Evolutionary conservation across 2,888 invertebrate genomes (phyloP).

Genomic region (Hypomecis atomaria): DNA sequence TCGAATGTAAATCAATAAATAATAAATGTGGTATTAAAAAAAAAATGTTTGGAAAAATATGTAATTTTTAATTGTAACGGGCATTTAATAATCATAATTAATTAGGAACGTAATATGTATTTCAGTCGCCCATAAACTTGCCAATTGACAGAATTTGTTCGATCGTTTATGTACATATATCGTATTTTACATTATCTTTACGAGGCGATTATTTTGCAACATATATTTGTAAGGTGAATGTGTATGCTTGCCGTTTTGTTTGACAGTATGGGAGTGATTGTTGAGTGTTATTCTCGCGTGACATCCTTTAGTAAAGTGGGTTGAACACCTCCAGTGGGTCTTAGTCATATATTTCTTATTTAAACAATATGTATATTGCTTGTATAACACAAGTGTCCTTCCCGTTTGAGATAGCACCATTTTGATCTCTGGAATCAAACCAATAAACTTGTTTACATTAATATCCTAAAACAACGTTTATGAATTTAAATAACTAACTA

Average conservation of each 20-base stretch:
- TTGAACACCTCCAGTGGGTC: slow-evolving; percentile 9
- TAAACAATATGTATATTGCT: slow-evolving; percentile 6
- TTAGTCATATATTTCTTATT: neutral
- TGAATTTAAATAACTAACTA: too few species aligned
- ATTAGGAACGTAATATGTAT: too few species aligned
- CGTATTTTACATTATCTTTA: neutral
- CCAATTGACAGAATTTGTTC: too few species aligned
- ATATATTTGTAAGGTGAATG: slow-evolving; percentile 1
- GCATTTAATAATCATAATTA: too few species aligned
- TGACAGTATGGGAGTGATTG: neutral
- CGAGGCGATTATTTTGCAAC: neutral
- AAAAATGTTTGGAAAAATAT: too few species aligned
- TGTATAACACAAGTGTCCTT: neutral
- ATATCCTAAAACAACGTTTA: too few species aligned
- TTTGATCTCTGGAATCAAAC: slow-evolving; percentile 1
- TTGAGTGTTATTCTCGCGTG: neutral
- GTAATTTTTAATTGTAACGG: too few species aligned
- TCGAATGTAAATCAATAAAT: too few species aligned
- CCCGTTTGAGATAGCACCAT: neutral
- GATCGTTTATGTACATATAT: too few species aligned
- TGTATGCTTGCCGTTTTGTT: neutral
- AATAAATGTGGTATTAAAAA: too few species aligned
- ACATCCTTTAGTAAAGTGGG: slow-evolving; percentile 7
- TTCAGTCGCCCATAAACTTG: too few species aligned
- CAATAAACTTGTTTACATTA: too few species aligned